These are phyloP conservation scores for Dusona sp. DNA, from an alignment of 2,888 invertebrate genomes.

Conservation along the genomic window DNA sequence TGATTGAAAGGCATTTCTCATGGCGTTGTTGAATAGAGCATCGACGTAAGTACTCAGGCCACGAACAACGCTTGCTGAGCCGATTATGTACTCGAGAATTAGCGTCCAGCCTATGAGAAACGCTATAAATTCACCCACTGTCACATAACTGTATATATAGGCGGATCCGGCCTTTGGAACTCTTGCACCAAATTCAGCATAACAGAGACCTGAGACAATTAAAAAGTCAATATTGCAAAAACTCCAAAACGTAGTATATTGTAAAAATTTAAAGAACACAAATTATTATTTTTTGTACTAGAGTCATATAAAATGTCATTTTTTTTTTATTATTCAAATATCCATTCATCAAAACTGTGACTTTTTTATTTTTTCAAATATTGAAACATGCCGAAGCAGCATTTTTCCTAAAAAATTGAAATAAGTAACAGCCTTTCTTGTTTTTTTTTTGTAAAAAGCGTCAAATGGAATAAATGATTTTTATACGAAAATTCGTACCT, in stretches of 20 bases:
- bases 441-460: too few species aligned
- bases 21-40: slow-evolving; percentile 88
- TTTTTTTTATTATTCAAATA: too few species aligned
- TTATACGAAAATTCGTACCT: slow-evolving; percentile 86
- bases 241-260: too few species aligned
- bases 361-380: too few species aligned
- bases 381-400: neutral
- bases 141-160: slow-evolving; percentile 97
- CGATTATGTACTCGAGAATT: slow-evolving; percentile 94
- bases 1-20: slow-evolving; percentile 87
- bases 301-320: too few species aligned
- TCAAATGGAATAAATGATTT: neutral
- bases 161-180: slow-evolving; percentile 97
- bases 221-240: neutral
- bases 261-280: neutral
- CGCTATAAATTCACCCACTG: slow-evolving; percentile 95
- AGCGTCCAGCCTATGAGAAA: slow-evolving; percentile 98
- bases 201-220: slow-evolving; percentile 90
- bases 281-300: neutral
- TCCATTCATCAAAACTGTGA: too few species aligned
- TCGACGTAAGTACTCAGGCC: slow-evolving; percentile 93
- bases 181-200: slow-evolving; percentile 95
- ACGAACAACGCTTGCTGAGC: slow-evolving; percentile 93
- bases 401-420: neutral
- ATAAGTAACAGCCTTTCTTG: neutral